A percentile compares a stretch with the other conserved stretches of the same genome.
Evolutionary conservation across 2,888 invertebrate genomes (phyloP).

Genomic region (Andricus curvator): DNA sequence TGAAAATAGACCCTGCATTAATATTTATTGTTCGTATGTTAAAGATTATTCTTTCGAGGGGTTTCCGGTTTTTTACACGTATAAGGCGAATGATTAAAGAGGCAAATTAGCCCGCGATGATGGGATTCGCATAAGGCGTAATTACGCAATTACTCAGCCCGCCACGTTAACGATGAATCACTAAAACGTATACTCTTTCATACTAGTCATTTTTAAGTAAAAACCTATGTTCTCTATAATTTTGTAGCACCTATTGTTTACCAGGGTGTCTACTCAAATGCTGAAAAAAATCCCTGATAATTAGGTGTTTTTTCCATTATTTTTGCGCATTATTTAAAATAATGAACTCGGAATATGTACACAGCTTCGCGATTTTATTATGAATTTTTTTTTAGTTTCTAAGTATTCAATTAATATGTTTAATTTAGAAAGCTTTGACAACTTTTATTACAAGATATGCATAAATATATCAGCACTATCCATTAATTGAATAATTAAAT

Average conservation of each 20-base stretch:
- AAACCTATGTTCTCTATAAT: conserved; percentile 46
- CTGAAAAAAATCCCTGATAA: too few relatives aligned
- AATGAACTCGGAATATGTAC: too few relatives aligned
- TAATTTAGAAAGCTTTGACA: too few relatives aligned
- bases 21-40: not conserved
- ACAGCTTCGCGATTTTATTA: too few relatives aligned
- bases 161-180: conserved; percentile 61
- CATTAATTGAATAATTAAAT: too few relatives aligned
- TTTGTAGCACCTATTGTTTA: not conserved
- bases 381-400: too few relatives aligned
- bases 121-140: conserved; percentile 54
- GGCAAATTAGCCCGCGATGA: conserved; percentile 29
- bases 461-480: too few relatives aligned
- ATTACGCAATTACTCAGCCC: conserved; percentile 59
- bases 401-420: too few relatives aligned
- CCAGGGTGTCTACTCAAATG: too few relatives aligned
- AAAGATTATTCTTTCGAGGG: not conserved
- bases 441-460: too few relatives aligned
- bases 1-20: not conserved
- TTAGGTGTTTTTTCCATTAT: too few relatives aligned
- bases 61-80: not conserved
- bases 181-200: conserved; percentile 52
- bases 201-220: conserved; percentile 50
- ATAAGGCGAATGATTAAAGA: conserved; percentile 12
- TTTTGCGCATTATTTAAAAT: too few relatives aligned